Base-by-base conservation (phyloP, 1,140 invertebrate species). In the Listronotus bonariensis region DNA sequence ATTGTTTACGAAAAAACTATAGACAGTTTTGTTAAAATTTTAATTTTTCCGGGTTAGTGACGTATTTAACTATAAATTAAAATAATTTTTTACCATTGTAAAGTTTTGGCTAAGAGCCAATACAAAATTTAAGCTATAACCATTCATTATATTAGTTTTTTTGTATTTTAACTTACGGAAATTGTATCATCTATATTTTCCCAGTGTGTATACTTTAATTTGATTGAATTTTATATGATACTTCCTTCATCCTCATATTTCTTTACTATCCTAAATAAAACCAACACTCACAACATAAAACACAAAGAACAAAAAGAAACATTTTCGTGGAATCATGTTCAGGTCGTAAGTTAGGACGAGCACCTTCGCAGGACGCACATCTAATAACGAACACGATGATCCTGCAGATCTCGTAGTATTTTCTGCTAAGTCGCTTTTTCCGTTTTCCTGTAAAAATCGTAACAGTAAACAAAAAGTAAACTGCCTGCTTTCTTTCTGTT, bases 301-400 rank as follows among this genome's bases (percentile, higher is more conserved):
- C 12, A 38, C 31, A 31, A n/a, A 52, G 20, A 49, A n/a, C 46
- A 49, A 52, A 52, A 52, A 52, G 49, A 52, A 52, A 52, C 32
- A 52, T 52, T 52, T 52, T 52, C 32, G 6, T 5, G n/a, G 49
- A 52, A 38, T 52, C 49, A 52, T 49, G 46, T 49, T 49, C 46
- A 31, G 46, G 46, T 49, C 46, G 46, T 49, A 49, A 49, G 46
- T 49, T 49, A 20, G 46, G 12, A 49, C 46, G 46, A 49, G 20
- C 46, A 49, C 49, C 49, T 52, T 38, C 31, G 14, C 31, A 52
- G 31, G 32, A 52, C 49, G 49, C 49, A 52, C 49, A 52, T 52
- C 49, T 52, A 52, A 52, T 52, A 52, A 52, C 17, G 32, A 52
- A 52, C 49, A 31, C 49, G 26, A 52, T 52, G 49, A 52, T 52